Base-by-base conservation (phyloP, 2,888 invertebrate genomes). In the Agriopis aurantiaria region DNA sequence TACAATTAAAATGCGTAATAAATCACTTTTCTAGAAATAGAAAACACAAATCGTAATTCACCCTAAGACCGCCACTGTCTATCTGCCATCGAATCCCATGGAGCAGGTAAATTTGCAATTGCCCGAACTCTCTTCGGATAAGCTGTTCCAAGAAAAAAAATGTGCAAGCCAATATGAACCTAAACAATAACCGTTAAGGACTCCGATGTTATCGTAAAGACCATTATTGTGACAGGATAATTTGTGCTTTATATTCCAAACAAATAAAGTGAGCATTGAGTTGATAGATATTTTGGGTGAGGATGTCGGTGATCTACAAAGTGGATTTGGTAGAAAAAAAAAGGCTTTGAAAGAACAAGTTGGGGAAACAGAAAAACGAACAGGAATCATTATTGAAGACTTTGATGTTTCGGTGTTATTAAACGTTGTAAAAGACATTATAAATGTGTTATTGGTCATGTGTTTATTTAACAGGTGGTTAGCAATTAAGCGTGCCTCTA, bases 91-190 rank as follows among this genome's bases (percentile, higher is more conserved):
- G 82, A 80, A 83, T 84, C 81, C 79, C 78, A 75, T 74, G 71
- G 77, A 82, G 85, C 91, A 90, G 91, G 91, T 91, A 91, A 88
- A 87, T 88, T 89, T 84, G 88, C 88, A 85, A 87, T 84, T 83
- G 84, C 80, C 86, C 80, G 75, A 84, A 83, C 82, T 82, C 79
- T 82, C 80, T 81, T 80, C 77, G 78, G 75, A 77, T 76, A 80
- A 82, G 76, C 80, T 78, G 79, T 79, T 76, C 74, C 41, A 53
- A 72, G 76, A 76, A 78, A 73, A 73, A 78, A 83, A 83, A 82
- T 79, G 74, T 80, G 79, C 81, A 82, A 80, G 74, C 81, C 72
- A 86, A 81, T 82, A 80, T 83, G 77, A 80, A 81, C 80, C 82
- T 80, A 82, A 82, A 76, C 73, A 75, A 76, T 77, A 77, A 75